Evolutionary conservation across 2,113 vertebrate species (phyloP), one percentile per base, ranked within the genome.

Genomic region (Rattus rattus): DNA sequence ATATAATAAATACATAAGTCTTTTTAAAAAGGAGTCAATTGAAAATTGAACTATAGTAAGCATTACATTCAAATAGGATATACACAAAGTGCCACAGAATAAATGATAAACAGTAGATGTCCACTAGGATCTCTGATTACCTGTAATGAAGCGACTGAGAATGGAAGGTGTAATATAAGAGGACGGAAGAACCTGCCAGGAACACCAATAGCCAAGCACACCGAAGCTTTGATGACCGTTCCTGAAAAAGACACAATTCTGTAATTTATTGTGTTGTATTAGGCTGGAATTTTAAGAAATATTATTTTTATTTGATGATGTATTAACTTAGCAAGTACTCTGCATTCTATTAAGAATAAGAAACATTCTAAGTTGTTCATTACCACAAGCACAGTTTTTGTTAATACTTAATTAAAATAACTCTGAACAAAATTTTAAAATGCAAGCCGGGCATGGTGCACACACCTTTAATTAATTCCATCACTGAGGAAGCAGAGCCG

Each of bases 151-250:
- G 99, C 92, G 99, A 98, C 98, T 99, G 99, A 85, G 98, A 98
- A 97, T 98, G 97, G 97, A 99, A 99, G 69, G 99, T 99, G 97
- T 99, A 99, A 98, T 99, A 99, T 88, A 99, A 96, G 96, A 99
- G 99, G 86, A 99, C 96, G 70, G 99, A 99, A 36, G 99, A 99
- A 65, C 98, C 99, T 89, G 94, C 97, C 91, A 99, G 98, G 98
- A 99, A 99, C 39, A 99, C 63, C 0, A 99, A 96, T 96, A 99
- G 97, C 99, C 99, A 99, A 49, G 97, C 80, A 97, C 99, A 99
- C 0, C 99, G 99, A 92, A 99, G 79, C 98, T 98, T 99, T 80
- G 99, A 99, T 97, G 99, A 99, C 69, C 99, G 99, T 94, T 99
- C 99, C 99, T 99, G 98, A 49, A 98, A 97, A 97, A 92, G 24